Conservation (phyloP, 2,888 invertebrate species). For the Venustoraphidia nigricollis region DNA sequence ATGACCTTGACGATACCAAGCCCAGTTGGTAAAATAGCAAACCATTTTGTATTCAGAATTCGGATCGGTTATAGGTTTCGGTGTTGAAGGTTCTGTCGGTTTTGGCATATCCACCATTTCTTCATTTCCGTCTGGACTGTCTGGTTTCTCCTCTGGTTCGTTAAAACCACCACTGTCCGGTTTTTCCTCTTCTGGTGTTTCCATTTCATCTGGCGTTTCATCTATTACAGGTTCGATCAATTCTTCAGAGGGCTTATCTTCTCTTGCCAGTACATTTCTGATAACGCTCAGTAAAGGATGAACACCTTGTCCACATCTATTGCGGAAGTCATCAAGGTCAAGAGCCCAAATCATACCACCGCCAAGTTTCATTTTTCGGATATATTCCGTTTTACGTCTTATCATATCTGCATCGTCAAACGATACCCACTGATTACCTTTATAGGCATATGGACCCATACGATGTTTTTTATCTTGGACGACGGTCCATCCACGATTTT, state of each 20-base stretch:
- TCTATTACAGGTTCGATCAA: conserved; percentile 11
- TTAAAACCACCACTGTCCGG: conserved; percentile 8
- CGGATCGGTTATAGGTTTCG: conserved; percentile 12
- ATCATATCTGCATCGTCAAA: conserved; percentile 75
- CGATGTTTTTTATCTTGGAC: conserved; percentile 60
- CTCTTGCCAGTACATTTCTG: conserved; percentile 47
- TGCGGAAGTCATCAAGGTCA: conserved; percentile 74
- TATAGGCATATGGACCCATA: conserved; percentile 80
- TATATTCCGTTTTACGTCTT: conserved; percentile 60
- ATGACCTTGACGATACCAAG: conserved; percentile 75
- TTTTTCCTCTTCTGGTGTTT: conserved; percentile 10
- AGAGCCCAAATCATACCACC: conserved; percentile 88
- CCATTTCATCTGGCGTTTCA: conserved; percentile 1
- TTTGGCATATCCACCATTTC: neutral
- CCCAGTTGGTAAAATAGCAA: conserved; percentile 90
- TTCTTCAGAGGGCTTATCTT: conserved; percentile 6
- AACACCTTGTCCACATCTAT: conserved; percentile 62
- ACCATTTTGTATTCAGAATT: conserved; percentile 52
- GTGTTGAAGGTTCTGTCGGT: conserved; percentile 6
- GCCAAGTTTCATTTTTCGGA: conserved; percentile 59
- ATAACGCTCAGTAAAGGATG: conserved; percentile 71
- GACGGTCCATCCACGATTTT: conserved; percentile 62
- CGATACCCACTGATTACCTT: conserved; percentile 83
- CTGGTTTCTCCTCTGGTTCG: neutral
- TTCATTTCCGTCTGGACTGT: neutral